Evolutionary conservation across 2,888 invertebrate species (phyloP), one percentile per base, ranked within the genome.

Genomic region (Abrostola triplasia): DNA sequence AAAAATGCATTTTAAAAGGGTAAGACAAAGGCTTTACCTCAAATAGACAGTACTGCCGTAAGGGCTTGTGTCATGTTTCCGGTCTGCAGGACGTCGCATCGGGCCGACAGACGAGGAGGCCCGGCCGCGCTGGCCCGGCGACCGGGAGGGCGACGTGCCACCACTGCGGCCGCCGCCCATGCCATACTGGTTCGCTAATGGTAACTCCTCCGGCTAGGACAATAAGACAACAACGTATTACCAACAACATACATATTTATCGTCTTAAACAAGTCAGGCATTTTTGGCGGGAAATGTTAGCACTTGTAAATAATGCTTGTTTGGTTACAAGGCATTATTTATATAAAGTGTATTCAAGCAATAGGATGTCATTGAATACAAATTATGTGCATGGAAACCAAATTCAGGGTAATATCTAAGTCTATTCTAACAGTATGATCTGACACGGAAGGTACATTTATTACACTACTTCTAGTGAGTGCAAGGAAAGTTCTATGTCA

Each of bases 41-140:
- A 96, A 90, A 88, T 96, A 96, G n/a, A 95, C 95, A 42, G 95
- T 96, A 84, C 96, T 96, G 83, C 97, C 97, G 83, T 98, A 98
- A 0, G 98, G 98, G 70, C 98, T 98, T 55, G 97, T 97, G 90
- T 98, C 98, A 82, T 97, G 96, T 83, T 97, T 96, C 63, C 97
- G 95, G 81, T 98, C 98, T 48, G 96, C 96, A 1, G 97, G 97
- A 52, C 97, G 92, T 57, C 98, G 95, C 95, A 98, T 97, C 0
- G 98, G 98, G 0, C 98, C 98, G 35, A 96, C 96, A 0, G 93
- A 92, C 5, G 93, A 92, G 10, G 94, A 92, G 35, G 93, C 84
- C 10, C 93, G 85, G 12, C 93, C 92, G n/a, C 94, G 84, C 76
- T 92, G 92, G 7, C 88, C 88, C 8, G 93, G 92, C 7, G 89